A percentile compares a stretch with the other conserved stretches of the same genome.
phyloP scores from a whole-genome alignment of 1,140 invertebrate species.

The Drosophila seguyi region DNA sequence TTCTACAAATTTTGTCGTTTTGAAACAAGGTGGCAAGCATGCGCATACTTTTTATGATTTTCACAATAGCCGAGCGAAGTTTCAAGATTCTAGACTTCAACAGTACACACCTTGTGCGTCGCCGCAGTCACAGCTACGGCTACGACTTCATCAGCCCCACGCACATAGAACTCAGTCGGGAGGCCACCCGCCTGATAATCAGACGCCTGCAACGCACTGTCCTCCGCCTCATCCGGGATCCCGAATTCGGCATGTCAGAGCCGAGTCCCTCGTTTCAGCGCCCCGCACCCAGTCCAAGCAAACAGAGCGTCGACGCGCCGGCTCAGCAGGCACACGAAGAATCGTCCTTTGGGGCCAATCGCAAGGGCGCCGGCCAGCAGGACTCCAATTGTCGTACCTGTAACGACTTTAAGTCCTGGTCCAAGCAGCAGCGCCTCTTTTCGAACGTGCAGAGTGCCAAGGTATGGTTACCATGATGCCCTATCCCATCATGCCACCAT shows the following conservation, averaged over 20 bases:
- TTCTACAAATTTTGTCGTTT: constrained; percentile 30
- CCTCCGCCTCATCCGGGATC: constrained; percentile 57
- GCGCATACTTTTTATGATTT: constrained; percentile 59
- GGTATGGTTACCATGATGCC: constrained; percentile 33
- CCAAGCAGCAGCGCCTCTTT: constrained; percentile 87
- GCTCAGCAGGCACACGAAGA: constrained; percentile 21
- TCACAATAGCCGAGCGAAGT: constrained; percentile 61
- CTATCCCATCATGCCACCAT: background rate
- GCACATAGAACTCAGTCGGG: constrained; percentile 43
- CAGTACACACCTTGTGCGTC: constrained; percentile 41
- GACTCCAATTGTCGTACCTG: constrained; percentile 88
- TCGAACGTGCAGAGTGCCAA: constrained; percentile 82
- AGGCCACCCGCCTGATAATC: constrained; percentile 56
- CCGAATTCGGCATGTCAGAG: constrained; percentile 57
- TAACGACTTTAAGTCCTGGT: constrained; percentile 91
- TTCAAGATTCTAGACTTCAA: constrained; percentile 38
- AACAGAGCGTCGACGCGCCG: constrained; percentile 3
- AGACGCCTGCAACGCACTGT: constrained; percentile 60
- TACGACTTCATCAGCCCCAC: constrained; percentile 50
- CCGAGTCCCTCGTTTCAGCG: constrained; percentile 39
- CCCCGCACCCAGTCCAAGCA: background rate
- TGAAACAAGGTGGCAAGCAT: constrained; percentile 58
- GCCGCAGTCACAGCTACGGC: constrained; percentile 43
- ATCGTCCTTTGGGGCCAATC: constrained; percentile 25
- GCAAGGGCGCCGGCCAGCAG: constrained; percentile 46